Evolutionary conservation across 2,113 vertebrate species (phyloP).

Genomic region (Thinocorus orbignyianus): DNA sequence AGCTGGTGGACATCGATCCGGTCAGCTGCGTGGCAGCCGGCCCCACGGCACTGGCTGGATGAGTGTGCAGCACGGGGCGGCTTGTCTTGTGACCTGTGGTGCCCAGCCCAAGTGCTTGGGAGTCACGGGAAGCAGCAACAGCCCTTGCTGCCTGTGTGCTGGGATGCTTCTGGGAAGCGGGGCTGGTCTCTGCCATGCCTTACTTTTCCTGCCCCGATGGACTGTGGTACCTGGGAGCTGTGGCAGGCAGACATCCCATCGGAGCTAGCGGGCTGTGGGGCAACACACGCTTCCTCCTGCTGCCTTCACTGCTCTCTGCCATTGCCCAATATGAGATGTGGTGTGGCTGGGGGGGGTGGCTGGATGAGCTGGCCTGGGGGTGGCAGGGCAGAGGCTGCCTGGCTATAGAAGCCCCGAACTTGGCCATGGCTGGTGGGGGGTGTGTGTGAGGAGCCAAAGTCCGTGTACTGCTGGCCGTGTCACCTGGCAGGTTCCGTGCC

Average conservation of each 20-base stretch:
- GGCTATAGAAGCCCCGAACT: neutral
- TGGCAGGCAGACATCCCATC: neutral
- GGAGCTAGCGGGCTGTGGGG: neutral
- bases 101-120: neutral
- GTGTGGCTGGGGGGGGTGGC: rapidly evolving
- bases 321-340: neutral
- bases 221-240: neutral
- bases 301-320: neutral
- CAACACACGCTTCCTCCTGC: neutral
- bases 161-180: neutral
- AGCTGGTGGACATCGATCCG: neutral
- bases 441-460: neutral
- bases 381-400: neutral
- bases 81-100: constrained; percentile 31
- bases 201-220: neutral
- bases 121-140: too few relatives aligned
- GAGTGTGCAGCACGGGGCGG: neutral
- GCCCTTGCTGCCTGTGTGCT: neutral
- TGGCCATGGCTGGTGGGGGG: neutral
- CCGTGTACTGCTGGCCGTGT: neutral
- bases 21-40: neutral
- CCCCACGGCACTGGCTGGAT: neutral
- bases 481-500: neutral
- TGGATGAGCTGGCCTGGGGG: neutral
- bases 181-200: neutral